Evolutionary conservation across 2,113 vertebrate genomes (phyloP).

Genomic region (Cathartes aura): DNA sequence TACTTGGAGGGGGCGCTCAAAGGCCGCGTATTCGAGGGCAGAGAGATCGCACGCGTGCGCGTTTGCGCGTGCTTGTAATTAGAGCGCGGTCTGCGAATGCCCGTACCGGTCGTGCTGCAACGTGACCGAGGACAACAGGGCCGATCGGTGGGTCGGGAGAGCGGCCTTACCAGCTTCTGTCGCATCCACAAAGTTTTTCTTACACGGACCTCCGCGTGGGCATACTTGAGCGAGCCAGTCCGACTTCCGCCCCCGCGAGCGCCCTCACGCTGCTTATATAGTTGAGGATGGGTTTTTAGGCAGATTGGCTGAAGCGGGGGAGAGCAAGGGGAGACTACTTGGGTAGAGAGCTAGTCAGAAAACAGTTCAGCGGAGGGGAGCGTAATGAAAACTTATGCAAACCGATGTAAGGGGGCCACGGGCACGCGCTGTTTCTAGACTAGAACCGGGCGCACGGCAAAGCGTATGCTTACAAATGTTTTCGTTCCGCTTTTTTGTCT

Average conservation of each 20-base stretch:
- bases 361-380: background rate
- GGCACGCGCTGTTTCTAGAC: fast-evolving
- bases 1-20: background rate
- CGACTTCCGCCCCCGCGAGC: background rate
- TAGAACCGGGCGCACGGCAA: fast-evolving
- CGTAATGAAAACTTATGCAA: background rate
- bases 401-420: fast-evolving
- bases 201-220: fast-evolving
- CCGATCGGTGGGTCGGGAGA: fast-evolving
- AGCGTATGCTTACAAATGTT: fast-evolving
- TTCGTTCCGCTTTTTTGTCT: fast-evolving
- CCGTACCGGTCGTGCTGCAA: fast-evolving
- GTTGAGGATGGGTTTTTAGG: background rate
- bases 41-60: fast-evolving
- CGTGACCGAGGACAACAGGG: fast-evolving
- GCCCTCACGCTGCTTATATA: fast-evolving
- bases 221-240: background rate
- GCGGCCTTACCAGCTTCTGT: fast-evolving
- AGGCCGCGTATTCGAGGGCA: fast-evolving
- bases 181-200: background rate
- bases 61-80: fast-evolving
- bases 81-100: fast-evolving
- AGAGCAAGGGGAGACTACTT: fast-evolving
- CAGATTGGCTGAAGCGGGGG: background rate
- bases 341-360: background rate